These are phyloP conservation scores for Melanotus villosus DNA, from an alignment of 2,888 invertebrate species.

Conservation along the genomic window DNA sequence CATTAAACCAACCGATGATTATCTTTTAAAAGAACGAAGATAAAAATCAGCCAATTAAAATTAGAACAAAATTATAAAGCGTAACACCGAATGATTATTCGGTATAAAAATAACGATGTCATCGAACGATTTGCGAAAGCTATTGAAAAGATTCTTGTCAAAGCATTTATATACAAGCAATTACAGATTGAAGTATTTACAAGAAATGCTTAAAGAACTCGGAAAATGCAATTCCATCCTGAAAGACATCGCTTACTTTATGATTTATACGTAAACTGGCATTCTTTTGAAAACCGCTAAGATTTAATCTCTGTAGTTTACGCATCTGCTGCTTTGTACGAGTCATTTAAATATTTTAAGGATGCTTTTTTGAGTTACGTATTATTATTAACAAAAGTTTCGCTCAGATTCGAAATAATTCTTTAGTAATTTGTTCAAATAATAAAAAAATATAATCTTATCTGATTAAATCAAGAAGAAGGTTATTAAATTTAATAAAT, in stretches of 20 bases:
- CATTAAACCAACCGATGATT: not conserved
- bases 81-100: not conserved
- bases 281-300: not conserved
- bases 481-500: too few relatives aligned
- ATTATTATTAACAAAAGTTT: too few relatives aligned
- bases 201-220: constrained; percentile 6
- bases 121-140: not conserved
- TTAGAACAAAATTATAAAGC: constrained; percentile 3
- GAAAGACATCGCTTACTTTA: not conserved
- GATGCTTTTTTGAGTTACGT: too few relatives aligned
- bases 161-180: not conserved
- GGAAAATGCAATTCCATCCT: not conserved
- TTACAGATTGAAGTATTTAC: not conserved
- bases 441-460: too few relatives aligned
- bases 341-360: too few relatives aligned
- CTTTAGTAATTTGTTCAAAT: too few relatives aligned
- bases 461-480: too few relatives aligned
- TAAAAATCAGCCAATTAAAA: constrained; percentile 27
- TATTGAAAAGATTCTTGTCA: not conserved
- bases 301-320: not conserved
- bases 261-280: not conserved
- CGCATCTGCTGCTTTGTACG: not conserved
- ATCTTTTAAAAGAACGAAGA: constrained; percentile 8
- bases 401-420: too few relatives aligned
- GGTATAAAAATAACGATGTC: constrained; percentile 2